A percentile compares a stretch with the other conserved stretches of the same genome.
phyloP scores from a whole-genome alignment of 35 echinoderm and acorn worm species.

The Heliocidaris tuberculata region DNA sequence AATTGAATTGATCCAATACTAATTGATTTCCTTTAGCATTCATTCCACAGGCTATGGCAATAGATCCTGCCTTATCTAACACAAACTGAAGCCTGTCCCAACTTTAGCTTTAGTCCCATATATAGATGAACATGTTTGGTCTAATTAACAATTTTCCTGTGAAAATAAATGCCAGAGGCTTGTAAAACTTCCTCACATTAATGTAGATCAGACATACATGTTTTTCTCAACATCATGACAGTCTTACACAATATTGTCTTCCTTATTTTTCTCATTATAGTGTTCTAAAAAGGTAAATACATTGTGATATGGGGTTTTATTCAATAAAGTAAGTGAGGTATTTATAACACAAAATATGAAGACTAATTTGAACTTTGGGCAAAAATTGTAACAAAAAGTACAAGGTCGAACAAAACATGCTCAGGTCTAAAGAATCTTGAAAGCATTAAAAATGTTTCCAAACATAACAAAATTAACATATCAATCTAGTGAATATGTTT shows the following conservation, averaged over 20 bases:
- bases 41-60: conserved; percentile 21
- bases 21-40: conserved; percentile 40
- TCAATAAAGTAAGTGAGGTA: too few relatives aligned
- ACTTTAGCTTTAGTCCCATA: conserved; percentile 7
- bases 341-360: too few relatives aligned
- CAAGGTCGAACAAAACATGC: too few relatives aligned
- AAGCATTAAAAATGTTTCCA: too few relatives aligned
- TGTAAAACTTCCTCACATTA: neutral
- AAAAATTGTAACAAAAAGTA: too few relatives aligned
- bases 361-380: too few relatives aligned
- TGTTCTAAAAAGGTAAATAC: neutral
- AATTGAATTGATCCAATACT: conserved; percentile 28
- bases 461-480: too few relatives aligned
- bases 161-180: conserved; percentile 7
- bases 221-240: neutral
- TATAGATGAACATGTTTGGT: conserved; percentile 23
- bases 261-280: neutral
- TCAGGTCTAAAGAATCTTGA: too few relatives aligned
- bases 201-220: neutral
- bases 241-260: neutral
- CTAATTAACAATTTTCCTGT: conserved; percentile 34
- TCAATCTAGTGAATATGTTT: too few relatives aligned
- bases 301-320: too few relatives aligned
- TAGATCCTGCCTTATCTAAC: conserved; percentile 1
- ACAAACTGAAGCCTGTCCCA: neutral